Evolutionary conservation across 2,888 invertebrate genomes (phyloP), one percentile per base, ranked within the genome.

Genomic region (Noctua janthina): DNA sequence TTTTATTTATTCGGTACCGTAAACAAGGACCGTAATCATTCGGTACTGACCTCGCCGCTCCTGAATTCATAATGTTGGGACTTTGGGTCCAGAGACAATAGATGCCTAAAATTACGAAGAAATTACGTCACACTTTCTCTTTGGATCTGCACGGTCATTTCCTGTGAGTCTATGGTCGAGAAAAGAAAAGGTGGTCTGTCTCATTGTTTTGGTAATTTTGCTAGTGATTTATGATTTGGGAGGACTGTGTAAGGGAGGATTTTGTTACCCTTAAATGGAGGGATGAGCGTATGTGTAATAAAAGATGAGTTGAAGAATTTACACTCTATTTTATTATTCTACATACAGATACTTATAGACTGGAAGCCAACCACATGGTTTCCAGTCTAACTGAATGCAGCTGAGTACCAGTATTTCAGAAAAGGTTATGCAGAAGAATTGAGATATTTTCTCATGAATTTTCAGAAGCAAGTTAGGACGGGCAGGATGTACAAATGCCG

Each of bases 41-140:
- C 29, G 80, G 80, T 86, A 83, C 85, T 86, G 85, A 82, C 84
- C 85, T 86, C 69, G n/a, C 15, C 62, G 49, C 79, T 79, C 56
- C 68, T 88, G 88, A 88, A 88, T 89, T 79, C 79, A 66, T 89
- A 88, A 88, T 88, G 84, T 70, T 13, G 76, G 83, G 79, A 56
- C 76, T 43, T 68, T 35, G 76, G 81, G 79, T 46, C 76, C 49
- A 74, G 75, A 84, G 79, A 87, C 84, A 89, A 87, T 80, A 69
- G 54, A 29, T 62, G 74, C 49, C 72, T 54, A 82, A 88, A 82
- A 79, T 80, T 88, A 79, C 82, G n/a, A n/a, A n/a, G n/a, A 69
- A 85, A 85, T 87, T 76, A 79, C 73, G 78, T 85, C 78, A 73
- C 74, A 66, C 39, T 82, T 76, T 66, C 59, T 74, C 78, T 76